Conservation (phyloP, 2,888 invertebrate genomes). For the Leptopterna dolabrata region DNA sequence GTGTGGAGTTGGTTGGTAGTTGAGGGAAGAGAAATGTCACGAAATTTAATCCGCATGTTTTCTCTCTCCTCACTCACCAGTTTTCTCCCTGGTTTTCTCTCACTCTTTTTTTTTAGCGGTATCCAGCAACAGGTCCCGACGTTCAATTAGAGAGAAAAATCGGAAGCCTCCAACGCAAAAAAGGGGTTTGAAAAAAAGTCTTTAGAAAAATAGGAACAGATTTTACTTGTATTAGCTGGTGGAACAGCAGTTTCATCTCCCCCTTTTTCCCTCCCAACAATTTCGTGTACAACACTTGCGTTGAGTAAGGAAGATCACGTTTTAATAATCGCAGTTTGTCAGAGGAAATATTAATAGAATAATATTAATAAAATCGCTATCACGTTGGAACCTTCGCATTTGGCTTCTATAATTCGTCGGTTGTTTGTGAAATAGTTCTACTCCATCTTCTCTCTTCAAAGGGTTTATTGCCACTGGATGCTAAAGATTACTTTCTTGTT, state of each 20-base stretch:
- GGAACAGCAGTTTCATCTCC: slow-evolving; percentile 7
- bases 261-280: not conserved
- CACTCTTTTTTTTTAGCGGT: not conserved
- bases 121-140: slow-evolving; percentile 13
- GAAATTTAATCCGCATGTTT: slow-evolving; percentile 35
- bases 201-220: slow-evolving; percentile 4
- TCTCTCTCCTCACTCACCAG: not conserved
- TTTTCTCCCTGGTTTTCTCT: not conserved
- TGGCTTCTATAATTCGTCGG: too few species aligned
- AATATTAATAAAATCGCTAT: too few species aligned
- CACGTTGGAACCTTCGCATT: too few species aligned
- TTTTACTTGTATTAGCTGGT: not conserved
- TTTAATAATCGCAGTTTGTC: too few species aligned
- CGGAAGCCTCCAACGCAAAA: not conserved
- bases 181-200: not conserved
- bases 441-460: too few species aligned
- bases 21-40: slow-evolving; percentile 5
- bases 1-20: not conserved
- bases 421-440: too few species aligned
- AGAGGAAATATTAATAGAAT: too few species aligned
- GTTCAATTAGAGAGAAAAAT: not conserved
- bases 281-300: not conserved
- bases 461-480: too few species aligned
- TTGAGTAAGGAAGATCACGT: too few species aligned
- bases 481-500: too few species aligned